Conservation (phyloP, 2,113 vertebrate species). For the Chaenocephalus aceratus region DNA sequence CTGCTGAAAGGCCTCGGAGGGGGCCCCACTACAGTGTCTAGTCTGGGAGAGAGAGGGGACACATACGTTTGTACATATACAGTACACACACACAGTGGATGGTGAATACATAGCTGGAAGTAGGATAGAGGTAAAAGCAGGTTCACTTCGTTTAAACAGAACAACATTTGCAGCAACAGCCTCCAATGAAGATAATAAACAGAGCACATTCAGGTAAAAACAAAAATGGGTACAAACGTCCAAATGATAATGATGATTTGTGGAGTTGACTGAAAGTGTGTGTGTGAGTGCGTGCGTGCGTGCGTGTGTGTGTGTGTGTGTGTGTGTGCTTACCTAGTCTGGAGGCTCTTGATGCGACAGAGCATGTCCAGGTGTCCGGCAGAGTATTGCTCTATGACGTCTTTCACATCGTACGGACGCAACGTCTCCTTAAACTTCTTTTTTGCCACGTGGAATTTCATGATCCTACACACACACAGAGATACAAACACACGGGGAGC, state of each 20-base stretch:
- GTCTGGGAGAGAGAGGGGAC: slow-evolving; percentile 77
- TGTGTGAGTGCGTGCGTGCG: no score
- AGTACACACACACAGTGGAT: not conserved
- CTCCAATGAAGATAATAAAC: no score
- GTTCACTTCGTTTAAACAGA: not conserved
- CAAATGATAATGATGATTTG: no score
- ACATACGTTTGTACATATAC: slow-evolving; percentile 49
- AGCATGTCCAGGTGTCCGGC: slow-evolving; percentile 98
- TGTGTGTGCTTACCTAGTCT: slow-evolving; percentile 89
- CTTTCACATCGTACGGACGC: slow-evolving; percentile 97
- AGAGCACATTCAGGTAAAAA: no score
- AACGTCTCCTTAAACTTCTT: slow-evolving; percentile 98
- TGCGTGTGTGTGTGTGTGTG: not conserved
- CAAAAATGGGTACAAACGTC: no score
- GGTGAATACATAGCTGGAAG: not conserved
- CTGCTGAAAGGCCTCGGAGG: slow-evolving; percentile 76
- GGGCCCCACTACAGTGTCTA: slow-evolving; percentile 85
- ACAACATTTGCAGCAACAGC: not conserved
- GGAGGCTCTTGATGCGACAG: slow-evolving; percentile 98
- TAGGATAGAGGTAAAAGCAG: not conserved
- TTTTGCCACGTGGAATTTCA: slow-evolving; percentile 99
- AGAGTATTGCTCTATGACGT: slow-evolving; percentile 99
- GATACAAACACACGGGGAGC: not conserved
- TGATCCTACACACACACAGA: slow-evolving; percentile 86
- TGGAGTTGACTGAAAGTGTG: no score